Conservation (phyloP, 2,797 vertebrate species). For the Myotis pilosus region DNA sequence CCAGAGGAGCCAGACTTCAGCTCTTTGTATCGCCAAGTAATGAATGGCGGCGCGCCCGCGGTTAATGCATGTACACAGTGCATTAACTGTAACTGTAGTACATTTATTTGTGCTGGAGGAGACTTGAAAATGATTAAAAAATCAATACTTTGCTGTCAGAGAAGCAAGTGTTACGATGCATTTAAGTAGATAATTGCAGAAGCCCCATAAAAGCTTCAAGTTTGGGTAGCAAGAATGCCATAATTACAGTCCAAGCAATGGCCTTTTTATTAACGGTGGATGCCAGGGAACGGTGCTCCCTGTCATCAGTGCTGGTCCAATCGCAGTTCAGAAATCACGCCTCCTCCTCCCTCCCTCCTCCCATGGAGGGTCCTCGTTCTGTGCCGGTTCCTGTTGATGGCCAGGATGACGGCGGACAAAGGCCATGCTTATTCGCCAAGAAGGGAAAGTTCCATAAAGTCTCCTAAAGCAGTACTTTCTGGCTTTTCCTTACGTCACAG, state of each 20-base stretch:
- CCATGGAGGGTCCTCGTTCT: no score
- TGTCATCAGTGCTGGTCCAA: slow-evolving; percentile 5
- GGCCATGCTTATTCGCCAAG: background rate
- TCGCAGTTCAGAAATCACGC: slow-evolving; percentile 58
- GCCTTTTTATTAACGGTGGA: slow-evolving; percentile 77
- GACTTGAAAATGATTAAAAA: slow-evolving; percentile 98
- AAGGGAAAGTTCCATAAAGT: background rate
- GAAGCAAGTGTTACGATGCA: slow-evolving; percentile 89
- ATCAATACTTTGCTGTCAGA: slow-evolving; percentile 97
- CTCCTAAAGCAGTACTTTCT: background rate
- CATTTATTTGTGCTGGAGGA: slow-evolving; percentile 97
- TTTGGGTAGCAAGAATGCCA: slow-evolving; percentile 82
- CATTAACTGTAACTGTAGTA: slow-evolving; percentile 92
- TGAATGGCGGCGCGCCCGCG: slow-evolving; percentile 83
- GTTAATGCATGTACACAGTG: slow-evolving; percentile 89
- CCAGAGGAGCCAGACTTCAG: slow-evolving; percentile 73
- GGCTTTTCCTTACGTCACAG: background rate
- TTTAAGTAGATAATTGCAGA: slow-evolving; percentile 88
- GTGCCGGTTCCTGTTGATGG: background rate
- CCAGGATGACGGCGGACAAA: background rate
- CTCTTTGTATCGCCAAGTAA: slow-evolving; percentile 85
- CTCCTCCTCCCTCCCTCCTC: background rate
- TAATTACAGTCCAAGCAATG: slow-evolving; percentile 81
- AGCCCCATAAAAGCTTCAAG: slow-evolving; percentile 87
- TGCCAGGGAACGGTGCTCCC: slow-evolving; percentile 64